These are phyloP conservation scores for Lamellibrachia columna DNA, from an alignment of 2,888 invertebrate species.

Conservation along the genomic window DNA sequence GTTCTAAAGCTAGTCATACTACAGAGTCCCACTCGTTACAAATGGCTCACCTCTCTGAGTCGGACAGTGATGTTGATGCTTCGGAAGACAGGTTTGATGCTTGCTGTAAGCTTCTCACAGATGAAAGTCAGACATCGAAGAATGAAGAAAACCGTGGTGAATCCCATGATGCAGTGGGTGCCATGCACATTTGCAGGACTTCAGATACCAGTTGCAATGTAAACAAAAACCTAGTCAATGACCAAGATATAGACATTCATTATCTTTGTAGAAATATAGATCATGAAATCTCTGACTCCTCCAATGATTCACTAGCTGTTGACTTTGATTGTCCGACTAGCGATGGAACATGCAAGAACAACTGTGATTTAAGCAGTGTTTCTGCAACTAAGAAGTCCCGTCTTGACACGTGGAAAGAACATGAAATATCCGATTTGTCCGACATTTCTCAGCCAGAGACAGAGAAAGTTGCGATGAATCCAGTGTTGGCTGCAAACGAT, in stretches of 20 bases:
- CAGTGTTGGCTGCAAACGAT: background rate
- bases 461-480: background rate
- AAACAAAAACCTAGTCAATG: background rate
- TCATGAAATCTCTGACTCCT: conserved; percentile 4
- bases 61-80: background rate
- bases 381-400: background rate
- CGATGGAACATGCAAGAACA: background rate
- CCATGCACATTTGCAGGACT: background rate
- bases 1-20: background rate
- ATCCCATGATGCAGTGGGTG: conserved; percentile 16
- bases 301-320: background rate
- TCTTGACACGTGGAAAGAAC: background rate
- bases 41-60: background rate
- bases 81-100: background rate
- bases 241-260: background rate
- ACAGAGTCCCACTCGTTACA: background rate
- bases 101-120: background rate
- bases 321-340: background rate
- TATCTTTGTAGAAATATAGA: background rate
- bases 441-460: background rate
- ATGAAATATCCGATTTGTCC: background rate
- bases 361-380: background rate
- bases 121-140: background rate
- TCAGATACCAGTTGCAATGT: background rate
- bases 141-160: background rate